A percentile compares a stretch with the other conserved stretches of the same genome.
Evolutionary conservation across 2,797 vertebrate species (phyloP).

Genomic region (Myripristis jacobus): DNA sequence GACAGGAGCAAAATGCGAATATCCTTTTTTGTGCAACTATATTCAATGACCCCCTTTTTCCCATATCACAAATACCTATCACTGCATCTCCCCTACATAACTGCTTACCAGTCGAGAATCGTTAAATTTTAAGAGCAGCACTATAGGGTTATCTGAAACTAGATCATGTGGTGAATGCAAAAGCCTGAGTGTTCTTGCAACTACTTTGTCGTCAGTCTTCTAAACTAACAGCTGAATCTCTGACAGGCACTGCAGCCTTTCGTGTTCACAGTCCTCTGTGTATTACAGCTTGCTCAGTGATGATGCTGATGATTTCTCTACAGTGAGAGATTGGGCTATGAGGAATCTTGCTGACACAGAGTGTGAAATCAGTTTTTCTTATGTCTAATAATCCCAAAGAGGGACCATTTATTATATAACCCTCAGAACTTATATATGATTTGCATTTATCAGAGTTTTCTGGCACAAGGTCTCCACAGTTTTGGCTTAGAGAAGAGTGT

Average conservation of each 20-base stretch:
- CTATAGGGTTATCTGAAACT: constrained; percentile 33
- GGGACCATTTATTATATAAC: constrained; percentile 53
- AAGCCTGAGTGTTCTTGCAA: constrained; percentile 27
- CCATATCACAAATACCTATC: constrained; percentile 9
- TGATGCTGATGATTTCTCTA: constrained; percentile 57
- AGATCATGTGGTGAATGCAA: constrained; percentile 33
- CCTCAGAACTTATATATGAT: constrained; percentile 55
- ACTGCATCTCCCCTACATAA: constrained; percentile 20
- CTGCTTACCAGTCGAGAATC: constrained; percentile 33
- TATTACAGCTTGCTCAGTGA: constrained; percentile 50
- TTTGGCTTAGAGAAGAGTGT: constrained; percentile 32
- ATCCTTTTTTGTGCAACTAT: constrained; percentile 7
- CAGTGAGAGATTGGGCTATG: constrained; percentile 41
- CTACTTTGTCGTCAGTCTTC: constrained; percentile 52
- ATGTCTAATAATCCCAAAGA: constrained; percentile 60
- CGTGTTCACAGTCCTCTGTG: constrained; percentile 46
- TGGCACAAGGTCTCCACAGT: constrained; percentile 46
- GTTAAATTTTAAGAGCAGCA: constrained; percentile 40
- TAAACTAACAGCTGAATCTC: constrained; percentile 49
- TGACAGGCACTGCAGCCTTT: constrained; percentile 43
- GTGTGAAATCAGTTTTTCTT: constrained; percentile 55
- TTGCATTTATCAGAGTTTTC: constrained; percentile 65
- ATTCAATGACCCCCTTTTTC: constrained; percentile 27
- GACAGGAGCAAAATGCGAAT: constrained; percentile 6
- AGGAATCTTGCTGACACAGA: constrained; percentile 62